Evolutionary conservation across 1,140 invertebrate species (phyloP), one percentile per base, ranked within the genome.

Genomic region (Hetaerina americana): DNA sequence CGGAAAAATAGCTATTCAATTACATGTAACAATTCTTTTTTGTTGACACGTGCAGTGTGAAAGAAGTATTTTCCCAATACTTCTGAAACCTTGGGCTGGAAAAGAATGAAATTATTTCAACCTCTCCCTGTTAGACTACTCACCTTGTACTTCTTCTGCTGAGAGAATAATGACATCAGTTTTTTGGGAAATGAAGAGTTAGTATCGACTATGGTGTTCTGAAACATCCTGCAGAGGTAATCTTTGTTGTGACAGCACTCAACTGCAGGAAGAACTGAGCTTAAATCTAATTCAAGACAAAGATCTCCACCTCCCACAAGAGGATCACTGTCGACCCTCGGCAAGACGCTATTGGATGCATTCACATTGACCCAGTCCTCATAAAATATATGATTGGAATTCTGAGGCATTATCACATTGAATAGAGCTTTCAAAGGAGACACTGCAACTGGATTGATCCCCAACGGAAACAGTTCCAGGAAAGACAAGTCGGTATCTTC

Each of bases 371-470:
- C 69, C 83, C 82, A 84, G 3, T 78, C 57, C 26, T 70, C 73
- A 73, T 85, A 85, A 18, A 79, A 26, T 15, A 79, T 78, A 26
- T 81, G 79, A 5, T 72, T 72, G 71, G 74, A 68, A 66, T 80
- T 73, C 10, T 78, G 72, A 72, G 80, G 77, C 0, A 78, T 78
- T 18, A 73, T 73, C 1, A 83, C 69, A 8, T 75, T 27, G 73
- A 76, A 77, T 5, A 85, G 72, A n/a, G 81, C 82, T 75, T 79
- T 81, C 70, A 83, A 82, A 29, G 83, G 82, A 22, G 83, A 83
- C 26, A 84, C 85, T 72, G 81, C 75, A 18, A 76, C 69, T 25
- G 83, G 78, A 70, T 79, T 78, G 27, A 86, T 79, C n/a, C 75
- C 80, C 75, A 74, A 81, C 2, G 81, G 81, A 74, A 82, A 82